Conservation (phyloP, 2,797 vertebrate species). For the Anguilla pacifica region DNA sequence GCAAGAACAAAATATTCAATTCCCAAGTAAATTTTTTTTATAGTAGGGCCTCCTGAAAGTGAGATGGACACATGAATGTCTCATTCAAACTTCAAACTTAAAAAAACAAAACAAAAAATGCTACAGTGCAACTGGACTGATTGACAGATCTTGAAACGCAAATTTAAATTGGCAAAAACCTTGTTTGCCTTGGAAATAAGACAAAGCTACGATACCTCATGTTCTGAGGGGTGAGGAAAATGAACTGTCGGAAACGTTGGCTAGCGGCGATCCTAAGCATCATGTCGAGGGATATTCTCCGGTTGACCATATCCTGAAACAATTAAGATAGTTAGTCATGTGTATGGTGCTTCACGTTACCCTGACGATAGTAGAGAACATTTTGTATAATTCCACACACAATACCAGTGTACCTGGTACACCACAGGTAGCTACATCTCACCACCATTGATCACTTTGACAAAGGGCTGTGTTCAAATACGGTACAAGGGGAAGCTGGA, state of each 20-base stretch:
- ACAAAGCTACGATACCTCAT: conserved; percentile 75
- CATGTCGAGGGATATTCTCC: conserved; percentile 94
- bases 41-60: background rate
- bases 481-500: background rate
- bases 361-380: background rate
- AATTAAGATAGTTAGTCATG: background rate
- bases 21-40: no score
- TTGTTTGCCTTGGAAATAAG: background rate
- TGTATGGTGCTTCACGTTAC: background rate
- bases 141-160: no score
- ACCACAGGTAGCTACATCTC: background rate
- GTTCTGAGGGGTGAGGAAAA: conserved; percentile 91
- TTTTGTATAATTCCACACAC: background rate
- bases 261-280: conserved; percentile 88
- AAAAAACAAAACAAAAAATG: no score
- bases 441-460: background rate
- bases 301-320: conserved; percentile 91
- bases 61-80: background rate
- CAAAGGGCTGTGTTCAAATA: background rate
- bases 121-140: no score
- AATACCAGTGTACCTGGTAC: background rate
- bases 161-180: background rate
- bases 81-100: background rate
- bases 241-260: conserved; percentile 87
- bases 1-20: no score